Base-by-base conservation (phyloP, 2,888 invertebrate species). In the Boloria selene region DNA sequence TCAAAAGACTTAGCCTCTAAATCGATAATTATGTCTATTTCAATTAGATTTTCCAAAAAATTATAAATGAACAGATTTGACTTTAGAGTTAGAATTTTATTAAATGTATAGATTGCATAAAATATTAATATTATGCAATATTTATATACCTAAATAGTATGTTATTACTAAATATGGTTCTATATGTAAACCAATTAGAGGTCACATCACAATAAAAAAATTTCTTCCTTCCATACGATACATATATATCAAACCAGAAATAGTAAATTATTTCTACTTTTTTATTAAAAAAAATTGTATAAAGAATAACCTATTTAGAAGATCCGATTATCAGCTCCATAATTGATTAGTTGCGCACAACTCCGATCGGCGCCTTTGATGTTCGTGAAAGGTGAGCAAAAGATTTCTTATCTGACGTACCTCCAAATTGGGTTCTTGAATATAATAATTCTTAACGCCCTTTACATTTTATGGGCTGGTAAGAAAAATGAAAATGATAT, bases 281-380 rank as follows among this genome's bases (percentile, higher is more conserved):
- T 38, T 4, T 13, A 53, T 53, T 53, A 4, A 31, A 53, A 10
- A 53, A 16, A 16, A 53, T 50, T 50, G 4, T 22, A 53, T 10
- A n/a, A 31, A 16, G 10, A 7, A n/a, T 54, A 38, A 38, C 13
- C 38, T 38, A 54, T n/a, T n/a, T 47, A 26, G 16, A 3, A 58
- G 18, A 50, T 22, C 49, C 38, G 47, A 54, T 63, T 55, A 55
- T 22, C 17, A n/a, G 45, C 14, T 45, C 17, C 49, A 49, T 55
- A 55, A 55, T 49, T 63, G 55, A 63, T 63, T 54, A 55, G 13
- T 55, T 58, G 26, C 54, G 31, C 38, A n/a, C 16, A 16, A 7
- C 45, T 53, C 61, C 10, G 26, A 22, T 45, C 17, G 13, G 22
- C 31, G 31, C 31, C 47, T 61, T 53, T 61, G 17, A 31, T 53